These are phyloP conservation scores for Siniperca scherzeri DNA, from an alignment of 2,797 vertebrate genomes.

Conservation along the genomic window DNA sequence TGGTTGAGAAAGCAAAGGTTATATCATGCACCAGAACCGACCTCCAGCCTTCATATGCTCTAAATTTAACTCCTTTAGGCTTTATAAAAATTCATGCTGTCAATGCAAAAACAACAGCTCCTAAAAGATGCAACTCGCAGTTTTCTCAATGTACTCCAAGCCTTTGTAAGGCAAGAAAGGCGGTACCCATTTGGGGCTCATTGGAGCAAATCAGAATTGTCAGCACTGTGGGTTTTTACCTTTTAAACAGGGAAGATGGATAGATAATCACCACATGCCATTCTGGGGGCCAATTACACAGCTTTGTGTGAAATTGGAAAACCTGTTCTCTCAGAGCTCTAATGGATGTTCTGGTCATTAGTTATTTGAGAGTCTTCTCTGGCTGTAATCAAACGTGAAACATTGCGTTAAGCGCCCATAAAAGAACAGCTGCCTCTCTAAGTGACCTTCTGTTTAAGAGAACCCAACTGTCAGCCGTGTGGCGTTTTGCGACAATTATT, in stretches of 20 bases:
- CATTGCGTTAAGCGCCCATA: conserved; percentile 96
- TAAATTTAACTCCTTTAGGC: conserved; percentile 56
- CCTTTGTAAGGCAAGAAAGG: conserved; percentile 66
- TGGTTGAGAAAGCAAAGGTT: conserved; percentile 60
- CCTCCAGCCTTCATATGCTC: conserved; percentile 35
- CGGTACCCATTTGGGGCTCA: conserved; percentile 77
- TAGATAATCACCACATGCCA: conserved; percentile 87
- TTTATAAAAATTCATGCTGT: conserved; percentile 67
- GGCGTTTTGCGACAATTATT: conserved; percentile 80
- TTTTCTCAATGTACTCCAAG: conserved; percentile 48
- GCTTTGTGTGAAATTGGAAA: conserved; percentile 93
- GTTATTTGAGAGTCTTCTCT: conserved; percentile 96
- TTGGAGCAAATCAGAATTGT: conserved; percentile 84
- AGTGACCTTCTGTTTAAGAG: conserved; percentile 97
- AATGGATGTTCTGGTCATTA: conserved; percentile 98
- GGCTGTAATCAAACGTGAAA: conserved; percentile 98
- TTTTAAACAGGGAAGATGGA: conserved; percentile 86
- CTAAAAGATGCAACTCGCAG: conserved; percentile 44
- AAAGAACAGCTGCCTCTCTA: conserved; percentile 97
- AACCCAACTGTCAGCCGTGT: conserved; percentile 90
- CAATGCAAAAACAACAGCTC: conserved; percentile 69
- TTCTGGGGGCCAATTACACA: conserved; percentile 87
- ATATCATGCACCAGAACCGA: conserved; percentile 42
- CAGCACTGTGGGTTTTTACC: conserved; percentile 83
- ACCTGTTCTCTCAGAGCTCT: conserved; percentile 93